These are phyloP conservation scores for Tuberolachnus salignus DNA, from an alignment of 2,888 invertebrate genomes.

Conservation along the genomic window DNA sequence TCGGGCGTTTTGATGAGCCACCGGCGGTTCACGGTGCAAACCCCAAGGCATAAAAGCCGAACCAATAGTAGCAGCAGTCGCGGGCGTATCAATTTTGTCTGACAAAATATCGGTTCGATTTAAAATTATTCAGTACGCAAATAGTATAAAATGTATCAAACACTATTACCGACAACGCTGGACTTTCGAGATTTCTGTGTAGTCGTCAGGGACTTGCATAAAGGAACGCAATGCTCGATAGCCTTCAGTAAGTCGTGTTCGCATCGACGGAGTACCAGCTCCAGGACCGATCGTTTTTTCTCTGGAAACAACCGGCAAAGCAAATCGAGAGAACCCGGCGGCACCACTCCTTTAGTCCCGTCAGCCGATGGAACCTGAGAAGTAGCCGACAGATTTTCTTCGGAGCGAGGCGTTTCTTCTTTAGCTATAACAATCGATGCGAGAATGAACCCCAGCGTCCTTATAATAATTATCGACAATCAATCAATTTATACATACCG, in stretches of 20 bases:
- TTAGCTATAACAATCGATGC: conserved; percentile 29
- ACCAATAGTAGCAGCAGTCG: conserved; percentile 24
- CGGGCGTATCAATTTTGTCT: conserved; percentile 24
- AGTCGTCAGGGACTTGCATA: conserved; percentile 28
- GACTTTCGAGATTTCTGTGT: conserved; percentile 27
- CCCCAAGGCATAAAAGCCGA: conserved; percentile 58
- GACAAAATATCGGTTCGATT: neutral
- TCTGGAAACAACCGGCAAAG: conserved; percentile 87
- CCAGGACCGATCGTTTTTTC: conserved; percentile 84
- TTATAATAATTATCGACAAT: neutral
- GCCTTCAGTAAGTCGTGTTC: conserved; percentile 89
- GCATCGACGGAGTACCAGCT: conserved; percentile 88
- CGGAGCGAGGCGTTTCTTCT: conserved; percentile 41
- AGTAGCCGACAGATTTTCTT: conserved; percentile 44
- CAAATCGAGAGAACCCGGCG: conserved; percentile 75
- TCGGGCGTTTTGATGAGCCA: conserved; percentile 58
- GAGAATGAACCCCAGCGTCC: neutral
- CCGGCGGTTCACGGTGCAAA: conserved; percentile 57
- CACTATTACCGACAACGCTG: neutral
- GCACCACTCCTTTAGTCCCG: conserved; percentile 56
- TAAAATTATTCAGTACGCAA: neutral
- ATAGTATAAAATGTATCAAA: neutral
- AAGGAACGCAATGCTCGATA: conserved; percentile 78
- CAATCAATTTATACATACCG: neutral
- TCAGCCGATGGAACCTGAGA: conserved; percentile 16